Percentiles rank a stretch among this genome's conserved stretches.
Conservation (phyloP, 2,113 vertebrate species). For the Corapipo altera region DNA sequence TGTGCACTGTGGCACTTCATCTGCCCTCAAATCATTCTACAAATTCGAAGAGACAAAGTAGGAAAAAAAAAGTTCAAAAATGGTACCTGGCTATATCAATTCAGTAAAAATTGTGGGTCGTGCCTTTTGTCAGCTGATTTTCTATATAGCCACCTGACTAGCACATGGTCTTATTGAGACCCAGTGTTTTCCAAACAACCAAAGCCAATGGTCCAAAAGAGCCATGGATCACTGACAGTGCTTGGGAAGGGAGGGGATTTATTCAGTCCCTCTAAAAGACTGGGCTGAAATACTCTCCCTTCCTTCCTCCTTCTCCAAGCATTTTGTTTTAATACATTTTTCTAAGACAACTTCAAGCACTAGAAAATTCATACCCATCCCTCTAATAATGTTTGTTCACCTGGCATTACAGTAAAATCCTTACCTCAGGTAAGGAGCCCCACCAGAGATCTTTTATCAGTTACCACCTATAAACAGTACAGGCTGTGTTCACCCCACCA, state of each 20-base stretch:
- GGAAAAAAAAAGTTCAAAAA: not conserved
- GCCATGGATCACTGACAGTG: not conserved
- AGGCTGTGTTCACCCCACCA: not conserved
- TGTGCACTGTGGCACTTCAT: not conserved
- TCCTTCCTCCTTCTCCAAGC: not conserved
- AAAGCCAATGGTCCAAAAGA: not conserved
- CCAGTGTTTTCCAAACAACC: not conserved
- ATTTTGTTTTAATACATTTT: not conserved
- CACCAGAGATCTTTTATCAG: not conserved
- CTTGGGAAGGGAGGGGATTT: not conserved
- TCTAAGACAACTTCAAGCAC: not conserved
- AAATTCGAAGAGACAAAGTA: not conserved
- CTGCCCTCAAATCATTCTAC: not conserved
- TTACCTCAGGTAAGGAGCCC: not conserved
- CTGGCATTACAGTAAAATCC: not conserved
- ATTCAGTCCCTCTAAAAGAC: not conserved
- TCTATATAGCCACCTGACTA: not conserved
- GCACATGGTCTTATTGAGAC: not conserved
- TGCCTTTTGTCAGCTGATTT: not conserved
- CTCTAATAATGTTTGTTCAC: not conserved
- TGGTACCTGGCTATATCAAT: not conserved
- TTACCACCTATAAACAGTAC: not conserved
- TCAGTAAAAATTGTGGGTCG: not conserved
- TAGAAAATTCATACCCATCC: not conserved
- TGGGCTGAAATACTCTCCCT: not conserved